Base-by-base conservation (phyloP, 2,113 vertebrate species). In the Lasiurus borealis region DNA sequence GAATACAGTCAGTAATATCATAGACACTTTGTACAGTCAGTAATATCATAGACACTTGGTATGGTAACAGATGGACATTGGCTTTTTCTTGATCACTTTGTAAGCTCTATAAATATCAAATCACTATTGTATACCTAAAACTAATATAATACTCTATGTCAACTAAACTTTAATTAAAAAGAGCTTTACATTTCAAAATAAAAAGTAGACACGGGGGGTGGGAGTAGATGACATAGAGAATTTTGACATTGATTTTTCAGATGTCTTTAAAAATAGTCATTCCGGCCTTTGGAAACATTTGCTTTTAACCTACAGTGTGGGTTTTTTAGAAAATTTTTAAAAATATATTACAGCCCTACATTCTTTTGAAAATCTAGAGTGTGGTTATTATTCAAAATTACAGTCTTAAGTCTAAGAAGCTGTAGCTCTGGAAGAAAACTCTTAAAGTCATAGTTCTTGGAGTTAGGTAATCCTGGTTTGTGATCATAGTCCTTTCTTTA, bases 271-370 rank as follows among this genome's bases (percentile, higher is more conserved):
- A 96, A 93, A 93, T 89, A 68, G 50, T 82, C 16, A 40, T 88
- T 71, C 9, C 6, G 25, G 25, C 36, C 34, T 93, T 90, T 93
- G 66, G 80, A 95, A 77, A 68, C 11, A 72, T 80, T 85, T 94
- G 57, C 19, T 95, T 97, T 75, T 71, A 93, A 84, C 15, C 87
- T 13, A 68, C 23, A 76, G 10, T 64, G 11, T 71, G 29, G 5
- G 5, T 82, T 92, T 97, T 52, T 77, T 62, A 92, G 78, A 85
- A 95, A 36, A 75, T 89, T 54, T 85, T 95, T 64, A 92, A 34
- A 68, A 57, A 13, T 52, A 92, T 88, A 91, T 87, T 95, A 83
- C 23, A 95, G 1, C 7, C 82, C 89, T 85, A 91, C 88, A 21
- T 96, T 93, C 64, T 82, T 90, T 90, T 80, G 78, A 71, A 85